A percentile compares a stretch with the other conserved stretches of the same genome.
These are phyloP conservation scores for Cacatua alba DNA, from an alignment of 2,113 vertebrate genomes.

Conservation along the genomic window DNA sequence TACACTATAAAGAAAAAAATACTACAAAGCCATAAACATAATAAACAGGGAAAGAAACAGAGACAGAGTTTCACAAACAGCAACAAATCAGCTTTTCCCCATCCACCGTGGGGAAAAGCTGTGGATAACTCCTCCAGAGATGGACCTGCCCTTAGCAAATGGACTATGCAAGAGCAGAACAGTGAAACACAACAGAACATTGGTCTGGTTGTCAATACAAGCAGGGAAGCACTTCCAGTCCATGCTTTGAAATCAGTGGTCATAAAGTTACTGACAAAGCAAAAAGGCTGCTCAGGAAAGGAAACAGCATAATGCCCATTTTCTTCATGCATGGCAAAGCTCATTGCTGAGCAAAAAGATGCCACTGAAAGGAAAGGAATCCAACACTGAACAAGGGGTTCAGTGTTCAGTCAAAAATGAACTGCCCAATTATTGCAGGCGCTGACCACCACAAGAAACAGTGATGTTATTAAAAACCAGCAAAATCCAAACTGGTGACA, in stretches of 20 bases:
- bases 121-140: not conserved
- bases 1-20: not conserved
- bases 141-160: not conserved
- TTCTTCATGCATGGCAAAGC: not conserved
- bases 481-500: conserved; percentile 36
- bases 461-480: conserved; percentile 49
- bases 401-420: conserved; percentile 38
- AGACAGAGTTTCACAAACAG: not conserved
- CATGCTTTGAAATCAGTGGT: rapidly evolving
- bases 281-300: not conserved
- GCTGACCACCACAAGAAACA: not conserved
- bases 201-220: not conserved
- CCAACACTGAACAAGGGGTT: not conserved
- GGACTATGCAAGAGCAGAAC: not conserved
- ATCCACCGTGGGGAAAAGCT: not conserved
- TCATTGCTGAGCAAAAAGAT: not conserved
- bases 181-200: not conserved
- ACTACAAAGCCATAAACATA: not conserved
- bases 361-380: not conserved
- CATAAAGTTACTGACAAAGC: not conserved
- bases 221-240: not conserved
- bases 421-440: not conserved
- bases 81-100: not conserved
- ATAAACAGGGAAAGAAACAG: not conserved
- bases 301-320: not conserved